Base-by-base conservation (phyloP, 2,888 invertebrate genomes). In the Andrena trimmerana region DNA sequence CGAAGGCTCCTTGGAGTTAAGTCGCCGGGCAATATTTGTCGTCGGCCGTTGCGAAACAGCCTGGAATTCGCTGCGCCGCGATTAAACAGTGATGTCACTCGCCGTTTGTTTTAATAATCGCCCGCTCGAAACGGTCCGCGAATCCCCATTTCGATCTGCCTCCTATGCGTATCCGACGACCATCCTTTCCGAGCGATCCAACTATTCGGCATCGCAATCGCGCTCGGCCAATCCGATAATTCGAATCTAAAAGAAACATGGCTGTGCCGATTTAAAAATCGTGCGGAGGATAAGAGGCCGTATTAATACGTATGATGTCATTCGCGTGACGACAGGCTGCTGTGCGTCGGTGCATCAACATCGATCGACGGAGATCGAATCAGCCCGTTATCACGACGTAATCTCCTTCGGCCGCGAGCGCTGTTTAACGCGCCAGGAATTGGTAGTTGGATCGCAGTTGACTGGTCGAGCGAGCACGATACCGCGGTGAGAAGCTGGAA, bases 291-390 rank as follows among this genome's bases (percentile, higher is more conserved):
- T 84, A 84, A 81, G 27, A 29, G 29, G 42, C 16, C 27, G 48
- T 87, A 86, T 87, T 88, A 88, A 83, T 87, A 87, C 57, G 50
- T 48, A 16, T 88, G 87, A 87, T 83, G 71, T 88, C 86, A 88
- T 50, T 33, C 33, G 29, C 20, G 16, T n/a, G 66, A 57, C 50
- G 42, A 36, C 20, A 33, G 31, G 31, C 33, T 27, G 79, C 48
- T 48, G 33, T 42, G 24, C 33, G 20, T 69, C 60, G 50, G 42
- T 71, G 74, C 63, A 72, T 69, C 65, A 13, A 70, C 75, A 66
- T 73, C 74, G 74, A 74, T 84, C 60, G 57, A 13, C 75, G 62
- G 66, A 71, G 74, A 74, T 84, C 60, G 57, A 13, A 50, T 20
- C 54, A 33, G 20, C 29, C 70, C 29, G n/a, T 81, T 73, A 73